Evolutionary conservation across 1,140 invertebrate species (phyloP).

Genomic region (Planococcus citri): DNA sequence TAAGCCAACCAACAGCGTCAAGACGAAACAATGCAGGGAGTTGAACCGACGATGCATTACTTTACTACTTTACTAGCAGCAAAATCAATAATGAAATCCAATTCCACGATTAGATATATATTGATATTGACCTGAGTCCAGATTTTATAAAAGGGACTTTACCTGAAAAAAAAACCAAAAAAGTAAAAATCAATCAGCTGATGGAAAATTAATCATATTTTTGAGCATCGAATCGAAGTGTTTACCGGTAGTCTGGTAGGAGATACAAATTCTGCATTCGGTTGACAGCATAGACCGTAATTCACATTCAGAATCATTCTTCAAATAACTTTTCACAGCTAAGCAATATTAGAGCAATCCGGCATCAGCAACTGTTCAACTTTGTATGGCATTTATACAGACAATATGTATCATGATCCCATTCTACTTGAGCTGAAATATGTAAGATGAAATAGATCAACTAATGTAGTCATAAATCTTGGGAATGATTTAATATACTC

Average conservation of each 20-base stretch:
- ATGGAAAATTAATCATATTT: too few relatives aligned
- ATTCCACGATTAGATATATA: conserved; percentile 79
- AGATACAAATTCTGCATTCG: conserved; percentile 92
- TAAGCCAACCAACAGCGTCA: conserved; percentile 68
- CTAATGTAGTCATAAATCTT: too few relatives aligned
- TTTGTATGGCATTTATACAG: conserved; percentile 75
- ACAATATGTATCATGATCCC: conserved; percentile 76
- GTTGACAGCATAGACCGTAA: conserved; percentile 58
- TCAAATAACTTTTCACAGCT: conserved; percentile 80
- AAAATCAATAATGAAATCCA: conserved; percentile 82
- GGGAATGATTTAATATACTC: not conserved
- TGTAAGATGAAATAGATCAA: too few relatives aligned
- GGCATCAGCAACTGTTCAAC: conserved; percentile 83
- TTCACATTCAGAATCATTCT: conserved; percentile 84
- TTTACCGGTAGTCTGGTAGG: conserved; percentile 45
- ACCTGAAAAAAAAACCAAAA: conserved; percentile 36
- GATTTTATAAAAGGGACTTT: conserved; percentile 83
- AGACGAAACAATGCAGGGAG: conserved; percentile 52
- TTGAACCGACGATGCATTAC: not conserved
- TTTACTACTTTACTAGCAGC: conserved; percentile 58
- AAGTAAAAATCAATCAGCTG: too few relatives aligned
- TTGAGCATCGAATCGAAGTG: not conserved
- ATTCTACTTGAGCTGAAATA: conserved; percentile 47
- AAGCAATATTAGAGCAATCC: conserved; percentile 82
- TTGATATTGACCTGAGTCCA: too few relatives aligned